Percentiles rank a stretch among this genome's conserved stretches.
Evolutionary conservation across 2,797 vertebrate genomes (phyloP).

Genomic region (Vespertilio murinus): DNA sequence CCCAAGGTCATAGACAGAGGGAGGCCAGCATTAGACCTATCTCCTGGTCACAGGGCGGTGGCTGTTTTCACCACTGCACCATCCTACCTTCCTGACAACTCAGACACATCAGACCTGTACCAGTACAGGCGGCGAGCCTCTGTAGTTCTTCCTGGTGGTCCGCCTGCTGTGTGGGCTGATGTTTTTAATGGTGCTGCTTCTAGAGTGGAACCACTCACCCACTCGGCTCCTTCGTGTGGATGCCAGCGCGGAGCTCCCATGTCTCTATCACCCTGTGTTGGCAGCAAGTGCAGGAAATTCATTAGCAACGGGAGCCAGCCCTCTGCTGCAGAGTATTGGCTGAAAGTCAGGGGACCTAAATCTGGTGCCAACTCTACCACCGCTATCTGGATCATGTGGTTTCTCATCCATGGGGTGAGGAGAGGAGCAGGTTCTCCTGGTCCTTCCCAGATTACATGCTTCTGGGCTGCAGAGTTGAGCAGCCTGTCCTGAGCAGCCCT

Average conservation of each 20-base stretch:
- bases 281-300: too few relatives aligned
- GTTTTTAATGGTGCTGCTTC: neutral
- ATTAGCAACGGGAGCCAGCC: neutral
- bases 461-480: neutral
- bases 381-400: accelerated
- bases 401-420: neutral
- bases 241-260: accelerated
- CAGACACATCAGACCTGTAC: neutral
- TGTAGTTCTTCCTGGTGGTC: neutral
- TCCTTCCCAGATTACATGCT: neutral
- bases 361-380: neutral
- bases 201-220: neutral
- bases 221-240: neutral
- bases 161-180: neutral
- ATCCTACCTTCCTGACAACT: neutral
- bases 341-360: neutral
- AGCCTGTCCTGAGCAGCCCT: neutral
- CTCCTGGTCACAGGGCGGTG: neutral
- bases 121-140: accelerated
- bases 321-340: neutral
- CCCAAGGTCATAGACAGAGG: accelerated
- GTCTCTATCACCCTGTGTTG: neutral
- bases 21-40: neutral
- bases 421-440: neutral
- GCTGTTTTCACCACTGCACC: neutral